A percentile compares a stretch with the other conserved stretches of the same genome.
Conservation (phyloP, 2,888 invertebrate species). For the Mylabris sibirica region DNA sequence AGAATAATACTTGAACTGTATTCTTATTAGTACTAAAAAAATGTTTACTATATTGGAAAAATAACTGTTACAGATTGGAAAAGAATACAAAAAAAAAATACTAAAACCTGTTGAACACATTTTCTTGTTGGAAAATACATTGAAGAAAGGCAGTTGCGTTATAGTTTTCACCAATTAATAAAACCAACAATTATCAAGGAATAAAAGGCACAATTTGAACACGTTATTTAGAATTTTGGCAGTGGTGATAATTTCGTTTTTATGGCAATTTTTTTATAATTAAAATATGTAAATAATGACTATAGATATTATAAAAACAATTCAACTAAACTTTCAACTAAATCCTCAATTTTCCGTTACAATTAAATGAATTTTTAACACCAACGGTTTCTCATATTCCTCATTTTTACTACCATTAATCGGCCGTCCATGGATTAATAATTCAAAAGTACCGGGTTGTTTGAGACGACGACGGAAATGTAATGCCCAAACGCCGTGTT, state of each 20-base stretch:
- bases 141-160: slow-evolving; percentile 15
- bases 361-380: slow-evolving; percentile 63
- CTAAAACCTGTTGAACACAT: slow-evolving; percentile 22
- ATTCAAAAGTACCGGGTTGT: slow-evolving; percentile 64
- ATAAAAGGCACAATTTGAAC: slow-evolving; percentile 12
- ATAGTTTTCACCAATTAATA: slow-evolving; percentile 17
- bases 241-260: slow-evolving; percentile 25
- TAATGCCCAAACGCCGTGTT: slow-evolving; percentile 67
- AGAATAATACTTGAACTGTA: slow-evolving; percentile 29
- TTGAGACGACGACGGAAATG: slow-evolving; percentile 68
- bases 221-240: slow-evolving; percentile 18
- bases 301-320: slow-evolving; percentile 21
- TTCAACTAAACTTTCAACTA: slow-evolving; percentile 15
- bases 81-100: neutral
- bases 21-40: slow-evolving; percentile 21
- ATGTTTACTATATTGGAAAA: slow-evolving; percentile 36
- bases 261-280: slow-evolving; percentile 19
- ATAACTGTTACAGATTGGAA: slow-evolving; percentile 13
- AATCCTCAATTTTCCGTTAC: slow-evolving; percentile 56
- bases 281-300: neutral
- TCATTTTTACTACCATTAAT: slow-evolving; percentile 43
- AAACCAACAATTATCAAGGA: slow-evolving; percentile 22
- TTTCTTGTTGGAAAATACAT: neutral
- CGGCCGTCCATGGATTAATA: slow-evolving; percentile 66
- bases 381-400: slow-evolving; percentile 66